Percentiles rank a stretch among this genome's conserved stretches.
Evolutionary conservation across 30 jellyfish, hydroid and myxozoan genomes (phyloP).

Genomic region (Aurelia coerulea): DNA sequence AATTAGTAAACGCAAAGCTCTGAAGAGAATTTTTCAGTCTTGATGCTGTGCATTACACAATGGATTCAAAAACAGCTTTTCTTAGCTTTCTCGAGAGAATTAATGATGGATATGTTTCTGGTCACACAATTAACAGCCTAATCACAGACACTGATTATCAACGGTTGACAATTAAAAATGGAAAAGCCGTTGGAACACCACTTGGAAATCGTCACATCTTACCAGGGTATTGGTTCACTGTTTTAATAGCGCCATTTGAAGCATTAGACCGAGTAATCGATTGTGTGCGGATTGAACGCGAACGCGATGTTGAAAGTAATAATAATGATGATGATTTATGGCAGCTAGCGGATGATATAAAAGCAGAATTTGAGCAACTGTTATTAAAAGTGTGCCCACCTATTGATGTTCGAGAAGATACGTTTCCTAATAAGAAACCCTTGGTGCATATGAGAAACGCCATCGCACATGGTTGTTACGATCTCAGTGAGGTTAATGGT

Average conservation of each 20-base stretch:
- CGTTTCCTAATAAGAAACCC: conserved; percentile 76
- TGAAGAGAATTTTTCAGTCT: no score
- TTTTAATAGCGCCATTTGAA: conserved; percentile 89
- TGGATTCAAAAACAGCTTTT: conserved; percentile 67
- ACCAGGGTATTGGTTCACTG: conserved; percentile 97
- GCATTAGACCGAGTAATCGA: conserved; percentile 78
- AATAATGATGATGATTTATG: conserved; percentile 40
- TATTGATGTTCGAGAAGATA: conserved; percentile 28
- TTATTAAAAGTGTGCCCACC: conserved; percentile 41
- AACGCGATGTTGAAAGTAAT: conserved; percentile 13
- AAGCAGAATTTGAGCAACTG: conserved; percentile 56
- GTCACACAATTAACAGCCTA: conserved; percentile 76
- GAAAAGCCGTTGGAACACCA: conserved; percentile 92
- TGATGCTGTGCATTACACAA: not conserved
- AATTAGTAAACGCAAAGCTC: no score
- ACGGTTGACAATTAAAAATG: conserved; percentile 72
- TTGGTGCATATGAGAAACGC: conserved; percentile 66
- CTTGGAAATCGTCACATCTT: conserved; percentile 82
- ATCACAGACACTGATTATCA: conserved; percentile 84
- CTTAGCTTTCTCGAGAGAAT: conserved; percentile 76
- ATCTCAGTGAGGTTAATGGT: conserved; percentile 74
- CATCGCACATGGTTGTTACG: conserved; percentile 79
- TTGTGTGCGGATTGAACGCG: conserved; percentile 69
- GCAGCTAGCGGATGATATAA: conserved; percentile 54
- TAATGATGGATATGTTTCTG: conserved; percentile 88